These are phyloP conservation scores for Salvelinus alpinus DNA, from an alignment of 2,113 vertebrate species.

Conservation along the genomic window DNA sequence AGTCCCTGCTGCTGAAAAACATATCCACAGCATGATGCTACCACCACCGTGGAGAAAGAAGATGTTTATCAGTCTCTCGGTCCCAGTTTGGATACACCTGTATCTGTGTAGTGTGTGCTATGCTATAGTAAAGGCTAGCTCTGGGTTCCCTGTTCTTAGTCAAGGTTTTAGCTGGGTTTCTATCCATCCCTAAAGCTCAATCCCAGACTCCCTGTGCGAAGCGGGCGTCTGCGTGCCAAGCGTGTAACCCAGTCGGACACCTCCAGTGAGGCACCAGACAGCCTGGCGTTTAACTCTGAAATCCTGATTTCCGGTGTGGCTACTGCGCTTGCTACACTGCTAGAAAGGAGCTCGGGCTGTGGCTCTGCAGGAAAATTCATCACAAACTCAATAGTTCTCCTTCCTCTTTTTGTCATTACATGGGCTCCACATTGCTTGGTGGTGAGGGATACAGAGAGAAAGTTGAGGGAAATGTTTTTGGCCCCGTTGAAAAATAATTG, in stretches of 20 bases:
- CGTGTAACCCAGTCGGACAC: conserved; percentile 66
- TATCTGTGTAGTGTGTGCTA: background rate
- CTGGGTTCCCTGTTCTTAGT: background rate
- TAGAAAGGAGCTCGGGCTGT: too few relatives aligned
- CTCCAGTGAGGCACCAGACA: conserved; percentile 55
- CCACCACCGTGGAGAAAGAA: too few relatives aligned
- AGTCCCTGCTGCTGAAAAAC: too few relatives aligned
- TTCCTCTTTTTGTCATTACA: too few relatives aligned
- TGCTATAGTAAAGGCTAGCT: background rate
- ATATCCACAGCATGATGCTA: too few relatives aligned
- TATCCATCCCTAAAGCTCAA: background rate
- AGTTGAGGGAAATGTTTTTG: too few relatives aligned
- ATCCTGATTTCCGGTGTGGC: conserved; percentile 56
- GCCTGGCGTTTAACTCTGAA: conserved; percentile 63
- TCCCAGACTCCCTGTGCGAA: background rate
- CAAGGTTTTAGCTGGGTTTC: background rate
- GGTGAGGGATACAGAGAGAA: too few relatives aligned
- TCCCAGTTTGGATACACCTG: background rate
- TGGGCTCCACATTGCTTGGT: too few relatives aligned
- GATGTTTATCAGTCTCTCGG: too few relatives aligned
- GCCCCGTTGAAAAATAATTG: too few relatives aligned
- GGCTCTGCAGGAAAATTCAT: too few relatives aligned
- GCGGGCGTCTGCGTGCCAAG: conserved; percentile 39
- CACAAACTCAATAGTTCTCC: too few relatives aligned
- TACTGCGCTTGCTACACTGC: background rate